These are phyloP conservation scores for Erebia aethiops DNA, from an alignment of 2,888 invertebrate genomes.

Conservation along the genomic window DNA sequence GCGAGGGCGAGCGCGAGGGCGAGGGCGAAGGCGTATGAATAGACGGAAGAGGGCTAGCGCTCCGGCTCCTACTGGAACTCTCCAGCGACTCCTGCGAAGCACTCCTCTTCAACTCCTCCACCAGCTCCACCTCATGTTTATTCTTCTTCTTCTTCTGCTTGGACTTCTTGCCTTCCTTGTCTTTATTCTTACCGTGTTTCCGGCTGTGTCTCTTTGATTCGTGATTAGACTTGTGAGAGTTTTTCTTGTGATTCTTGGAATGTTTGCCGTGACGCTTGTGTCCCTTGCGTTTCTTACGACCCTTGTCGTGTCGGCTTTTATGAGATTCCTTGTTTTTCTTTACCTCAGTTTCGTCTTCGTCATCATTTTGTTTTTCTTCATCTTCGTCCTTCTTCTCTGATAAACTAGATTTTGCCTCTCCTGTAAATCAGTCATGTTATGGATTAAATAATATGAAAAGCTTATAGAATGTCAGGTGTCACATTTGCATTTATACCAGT, in stretches of 20 bases:
- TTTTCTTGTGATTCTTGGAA: conserved; percentile 72
- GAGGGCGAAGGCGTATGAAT: conserved; percentile 73
- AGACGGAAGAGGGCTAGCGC: conserved; percentile 74
- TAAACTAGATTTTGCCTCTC: conserved; percentile 64
- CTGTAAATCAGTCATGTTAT: conserved; percentile 46
- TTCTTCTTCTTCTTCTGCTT: conserved; percentile 77
- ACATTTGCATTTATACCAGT: no score
- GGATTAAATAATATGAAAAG: background rate
- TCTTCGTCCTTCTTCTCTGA: conserved; percentile 40
- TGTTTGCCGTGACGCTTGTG: conserved; percentile 76
- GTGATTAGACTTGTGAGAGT: conserved; percentile 63
- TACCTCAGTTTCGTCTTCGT: conserved; percentile 42
- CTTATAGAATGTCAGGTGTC: no score
- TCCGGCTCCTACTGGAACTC: conserved; percentile 71
- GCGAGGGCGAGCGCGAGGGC: conserved; percentile 66
- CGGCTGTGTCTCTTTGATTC: conserved; percentile 61
- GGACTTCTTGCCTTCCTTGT: conserved; percentile 75
- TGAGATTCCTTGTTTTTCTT: conserved; percentile 71
- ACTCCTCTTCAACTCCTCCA: conserved; percentile 52
- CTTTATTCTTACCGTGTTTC: conserved; percentile 67
- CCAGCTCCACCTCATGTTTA: conserved; percentile 57
- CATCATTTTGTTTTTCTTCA: conserved; percentile 24
- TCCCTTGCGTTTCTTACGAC: conserved; percentile 73
- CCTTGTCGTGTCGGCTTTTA: conserved; percentile 68
- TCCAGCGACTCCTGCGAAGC: conserved; percentile 66